A percentile compares a stretch with the other conserved stretches of the same genome.
Conservation (phyloP, 1,140 invertebrate species). For the Centruroides sculpturatus region DNA sequence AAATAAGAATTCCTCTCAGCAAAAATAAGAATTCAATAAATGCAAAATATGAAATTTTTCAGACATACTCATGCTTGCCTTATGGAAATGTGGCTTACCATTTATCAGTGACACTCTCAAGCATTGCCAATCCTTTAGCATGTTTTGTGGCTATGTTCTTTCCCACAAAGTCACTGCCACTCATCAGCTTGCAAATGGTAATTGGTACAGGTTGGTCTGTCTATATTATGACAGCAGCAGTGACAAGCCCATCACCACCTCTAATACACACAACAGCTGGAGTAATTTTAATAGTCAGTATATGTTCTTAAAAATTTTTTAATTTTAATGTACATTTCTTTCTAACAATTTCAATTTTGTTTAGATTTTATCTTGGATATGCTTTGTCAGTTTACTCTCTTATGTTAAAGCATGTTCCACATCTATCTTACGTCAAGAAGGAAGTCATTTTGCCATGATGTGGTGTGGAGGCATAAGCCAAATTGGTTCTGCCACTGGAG, state of each 20-base stretch:
- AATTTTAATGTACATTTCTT: too few species aligned
- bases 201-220: conserved; percentile 23
- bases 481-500: conserved; percentile 59
- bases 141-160: conserved; percentile 66
- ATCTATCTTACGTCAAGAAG: conserved; percentile 41
- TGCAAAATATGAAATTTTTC: not conserved
- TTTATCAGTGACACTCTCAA: conserved; percentile 57
- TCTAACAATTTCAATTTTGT: not conserved
- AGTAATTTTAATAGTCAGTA: conserved; percentile 41
- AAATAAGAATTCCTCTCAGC: not conserved
- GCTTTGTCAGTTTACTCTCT: conserved; percentile 48
- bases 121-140: conserved; percentile 66
- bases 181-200: conserved; percentile 28
- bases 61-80: conserved; percentile 74
- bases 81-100: conserved; percentile 73
- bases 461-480: conserved; percentile 66
- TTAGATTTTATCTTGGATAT: conserved; percentile 46
- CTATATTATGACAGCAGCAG: conserved; percentile 53
- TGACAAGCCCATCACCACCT: conserved; percentile 57
- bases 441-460: conserved; percentile 41
- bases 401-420: conserved; percentile 71
- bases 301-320: too few species aligned
- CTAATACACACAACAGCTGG: conserved; percentile 43
- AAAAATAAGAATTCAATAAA: too few species aligned
- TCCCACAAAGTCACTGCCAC: conserved; percentile 31